Base-by-base conservation (phyloP, 37 sponge, comb jelly and placozoan genomes). In the Diacarnus erythraeanus region DNA sequence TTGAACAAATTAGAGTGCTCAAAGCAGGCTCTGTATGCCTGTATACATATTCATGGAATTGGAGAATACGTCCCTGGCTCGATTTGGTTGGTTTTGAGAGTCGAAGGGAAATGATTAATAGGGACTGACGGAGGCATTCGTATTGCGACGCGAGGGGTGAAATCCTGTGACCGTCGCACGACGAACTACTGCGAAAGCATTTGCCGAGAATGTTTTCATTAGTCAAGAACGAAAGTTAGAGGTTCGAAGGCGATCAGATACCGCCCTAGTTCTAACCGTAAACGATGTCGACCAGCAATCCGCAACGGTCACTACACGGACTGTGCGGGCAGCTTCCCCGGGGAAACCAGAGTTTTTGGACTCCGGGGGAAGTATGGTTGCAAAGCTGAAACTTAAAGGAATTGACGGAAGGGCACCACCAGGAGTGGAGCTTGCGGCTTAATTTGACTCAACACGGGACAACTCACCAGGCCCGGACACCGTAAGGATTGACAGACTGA, bases 401-500 rank as follows among this genome's bases (percentile, higher is more conserved):
- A 87, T 92, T 92, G 88, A 93, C 89, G 86, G 93, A 93, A 93
- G 90, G 94, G 90, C 94, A 93, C 94, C 87, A 89, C 90, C 89
- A 93, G 87, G 89, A 89, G 94, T 93, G 94, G 94, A 89, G 87
- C 89, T 87, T 89, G 90, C 89, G 84, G 94, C 89, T 93, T 86
- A 89, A 89, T 93, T 93, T 93, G 93, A 93, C 93, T 93, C 93
- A 92, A 92, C 93, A 86, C 84, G 92, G 92, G 87, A 65, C 76
- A 90, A 80, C 91, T 90, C 90, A 89, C 91, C 91, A 90, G 91
- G 91, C 85, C 91, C 91, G 61, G 86, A 90, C 91, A 89, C 85
- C 57, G 91, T 57, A 85, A 90, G 91, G 91, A 90, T 85, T 85
- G 91, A 90, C 91, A 90, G 91, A 85, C 85, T 72, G 92, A 91